Conservation (phyloP, 2,797 vertebrate species). For the Acropternis orthonyx region DNA sequence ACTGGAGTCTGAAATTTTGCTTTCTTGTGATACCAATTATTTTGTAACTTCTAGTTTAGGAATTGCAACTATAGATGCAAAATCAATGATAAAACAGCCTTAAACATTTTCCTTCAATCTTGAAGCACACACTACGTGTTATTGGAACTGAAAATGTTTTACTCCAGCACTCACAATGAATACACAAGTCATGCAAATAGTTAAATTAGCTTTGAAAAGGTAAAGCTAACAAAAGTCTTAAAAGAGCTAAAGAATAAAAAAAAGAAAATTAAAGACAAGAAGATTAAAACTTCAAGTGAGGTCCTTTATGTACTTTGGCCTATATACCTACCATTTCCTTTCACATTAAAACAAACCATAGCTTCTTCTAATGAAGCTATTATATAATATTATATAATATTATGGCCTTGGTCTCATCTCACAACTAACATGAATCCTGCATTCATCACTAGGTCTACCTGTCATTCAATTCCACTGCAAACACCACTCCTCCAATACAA, state of each 20-base stretch:
- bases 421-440: not conserved
- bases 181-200: not conserved
- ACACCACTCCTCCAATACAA: not conserved
- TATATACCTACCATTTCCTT: not conserved
- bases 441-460: not conserved
- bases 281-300: not conserved
- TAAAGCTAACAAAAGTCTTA: not conserved
- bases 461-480: not conserved
- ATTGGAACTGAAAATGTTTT: not conserved
- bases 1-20: not conserved
- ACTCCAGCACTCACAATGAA: not conserved
- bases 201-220: not conserved
- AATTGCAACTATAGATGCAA: not conserved
- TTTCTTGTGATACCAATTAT: not conserved
- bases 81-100: not conserved
- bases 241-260: not conserved
- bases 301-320: not conserved
- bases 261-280: not conserved
- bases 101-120: not conserved
- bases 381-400: not conserved
- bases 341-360: not conserved
- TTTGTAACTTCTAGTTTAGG: not conserved
- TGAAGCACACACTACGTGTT: not conserved
- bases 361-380: not conserved
- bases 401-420: not conserved